A percentile compares a stretch with the other conserved stretches of the same genome.
Conservation (phyloP, 2,888 invertebrate species). For the Athalia cordata region DNA sequence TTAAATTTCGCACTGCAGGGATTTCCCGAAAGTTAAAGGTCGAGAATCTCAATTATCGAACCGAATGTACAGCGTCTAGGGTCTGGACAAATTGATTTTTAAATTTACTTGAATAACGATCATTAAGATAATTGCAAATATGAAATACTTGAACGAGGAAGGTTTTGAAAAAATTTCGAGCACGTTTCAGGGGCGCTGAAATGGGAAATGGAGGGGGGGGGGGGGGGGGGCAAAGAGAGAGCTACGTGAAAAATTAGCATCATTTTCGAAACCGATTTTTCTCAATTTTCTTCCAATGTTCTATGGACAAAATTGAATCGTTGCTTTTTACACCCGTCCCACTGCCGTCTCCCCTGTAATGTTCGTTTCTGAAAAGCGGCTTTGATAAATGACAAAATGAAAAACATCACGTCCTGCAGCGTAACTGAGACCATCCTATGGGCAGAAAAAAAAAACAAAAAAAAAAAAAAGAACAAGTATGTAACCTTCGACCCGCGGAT, state of each 20-base stretch:
- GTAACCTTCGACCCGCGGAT: conserved; percentile 16
- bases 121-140: neutral
- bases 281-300: no score
- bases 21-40: no score
- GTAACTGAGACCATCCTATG: conserved; percentile 15
- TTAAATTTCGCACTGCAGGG: no score
- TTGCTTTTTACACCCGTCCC: no score
- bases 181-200: no score
- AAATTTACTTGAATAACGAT: neutral
- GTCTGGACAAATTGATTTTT: conserved; percentile 58
- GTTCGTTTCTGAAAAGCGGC: neutral
- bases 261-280: no score
- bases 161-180: neutral
- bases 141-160: neutral
- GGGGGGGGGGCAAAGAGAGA: no score
- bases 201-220: no score
- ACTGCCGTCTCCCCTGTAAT: neutral
- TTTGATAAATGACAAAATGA: conserved; percentile 1
- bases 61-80: neutral
- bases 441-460: no score
- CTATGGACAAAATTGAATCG: no score
- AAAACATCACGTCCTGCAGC: conserved; percentile 1
- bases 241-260: neutral
- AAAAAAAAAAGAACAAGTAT: no score
- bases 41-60: no score